Conservation (phyloP, 2,113 vertebrate genomes). For the Myiopsitta monachus region DNA sequence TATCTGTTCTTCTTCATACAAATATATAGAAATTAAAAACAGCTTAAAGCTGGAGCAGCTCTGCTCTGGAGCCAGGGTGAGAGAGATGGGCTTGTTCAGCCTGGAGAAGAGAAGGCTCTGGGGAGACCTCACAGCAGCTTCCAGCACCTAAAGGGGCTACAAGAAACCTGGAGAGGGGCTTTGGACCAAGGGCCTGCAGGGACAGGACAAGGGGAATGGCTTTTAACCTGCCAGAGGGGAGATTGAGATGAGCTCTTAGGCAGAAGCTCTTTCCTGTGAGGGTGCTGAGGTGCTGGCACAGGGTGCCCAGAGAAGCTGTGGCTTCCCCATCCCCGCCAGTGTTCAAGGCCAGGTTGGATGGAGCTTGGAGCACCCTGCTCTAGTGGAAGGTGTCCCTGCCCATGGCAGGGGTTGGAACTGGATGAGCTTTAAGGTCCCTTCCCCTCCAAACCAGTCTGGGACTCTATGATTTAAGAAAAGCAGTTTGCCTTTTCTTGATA, state of each 20-base stretch:
- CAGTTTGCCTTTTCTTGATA: neutral
- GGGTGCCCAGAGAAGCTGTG: too few relatives aligned
- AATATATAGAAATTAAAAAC: neutral
- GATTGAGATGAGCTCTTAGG: too few relatives aligned
- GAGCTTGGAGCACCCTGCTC: neutral
- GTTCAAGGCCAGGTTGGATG: neutral
- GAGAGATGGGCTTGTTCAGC: neutral
- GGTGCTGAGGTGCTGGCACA: too few relatives aligned
- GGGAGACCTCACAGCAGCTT: neutral
- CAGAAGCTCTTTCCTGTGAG: too few relatives aligned
- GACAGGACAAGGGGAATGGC: neutral
- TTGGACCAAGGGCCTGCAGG: neutral
- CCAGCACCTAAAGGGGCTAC: neutral
- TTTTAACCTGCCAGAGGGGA: neutral
- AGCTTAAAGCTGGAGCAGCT: neutral
- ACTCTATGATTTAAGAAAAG: neutral
- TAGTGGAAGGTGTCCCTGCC: neutral
- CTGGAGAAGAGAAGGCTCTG: neutral
- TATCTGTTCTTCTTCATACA: neutral
- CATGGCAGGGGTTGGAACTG: neutral
- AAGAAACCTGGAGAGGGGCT: neutral
- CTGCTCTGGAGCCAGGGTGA: neutral
- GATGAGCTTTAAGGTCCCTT: neutral
- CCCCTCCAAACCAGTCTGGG: neutral
- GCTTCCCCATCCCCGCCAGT: too few relatives aligned